Base-by-base conservation (phyloP, 1,140 invertebrate genomes). In the Dreissena polymorpha region DNA sequence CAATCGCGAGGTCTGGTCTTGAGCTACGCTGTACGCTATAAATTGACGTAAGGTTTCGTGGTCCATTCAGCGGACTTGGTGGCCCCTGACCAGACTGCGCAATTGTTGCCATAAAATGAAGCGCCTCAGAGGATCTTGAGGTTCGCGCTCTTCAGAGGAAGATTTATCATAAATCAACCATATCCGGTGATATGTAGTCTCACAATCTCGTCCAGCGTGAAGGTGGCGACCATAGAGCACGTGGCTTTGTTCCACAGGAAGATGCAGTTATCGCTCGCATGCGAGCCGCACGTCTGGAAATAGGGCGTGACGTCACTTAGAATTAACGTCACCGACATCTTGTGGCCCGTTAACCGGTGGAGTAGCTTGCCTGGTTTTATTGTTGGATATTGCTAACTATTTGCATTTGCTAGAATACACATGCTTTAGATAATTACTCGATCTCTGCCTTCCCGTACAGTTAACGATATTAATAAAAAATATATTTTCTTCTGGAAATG, bases 171-270 rank as follows among this genome's bases (percentile, higher is more conserved):
- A 6, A n/a, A n/a, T 60, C 21, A 60, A 23, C 21, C 16, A 23
- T 60, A n/a, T 18, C 16, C 16, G 21, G 10, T 60, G 21, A 2
- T 10, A 60, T 60, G 16, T 6, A 60, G 16, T 39, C 39, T 67
- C 29, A 83, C 67, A 10, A 29, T 6, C 10, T 51, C 27, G 21
- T 68, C 71, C 29, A 74, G 29, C 1, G 70, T 64, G 29, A 18
- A 82, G 5, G 50, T 64, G 50, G 80, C 70, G 27, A 67, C 64
- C 53, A 49, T 39, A 21, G 18, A 23, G 51, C 29, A 83, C 29
- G 65, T 63, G 27, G 16, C 39, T 53, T 71, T 71, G 57, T 71
- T 55, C 65, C 74, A 78, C n/a, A 77, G 14, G 53, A 60, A n/a
- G 23, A 77, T 21, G 39, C 75, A 77, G 49, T 77, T 64, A 50